A percentile compares a stretch with the other conserved stretches of the same genome.
These are phyloP conservation scores for Syrrhaptes paradoxus DNA, from an alignment of 2,113 vertebrate species.

Conservation along the genomic window DNA sequence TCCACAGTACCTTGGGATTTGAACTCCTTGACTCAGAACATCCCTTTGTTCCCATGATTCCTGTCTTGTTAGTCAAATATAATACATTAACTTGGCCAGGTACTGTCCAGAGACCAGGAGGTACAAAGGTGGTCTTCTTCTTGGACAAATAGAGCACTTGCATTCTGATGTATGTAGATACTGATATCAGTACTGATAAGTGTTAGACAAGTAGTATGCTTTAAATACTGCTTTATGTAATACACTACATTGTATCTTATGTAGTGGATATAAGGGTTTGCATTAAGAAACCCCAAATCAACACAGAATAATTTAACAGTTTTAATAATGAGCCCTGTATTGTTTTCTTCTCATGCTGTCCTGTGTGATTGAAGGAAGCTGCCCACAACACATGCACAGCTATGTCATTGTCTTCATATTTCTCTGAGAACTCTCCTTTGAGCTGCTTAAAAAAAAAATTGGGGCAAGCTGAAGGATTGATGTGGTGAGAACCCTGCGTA, in stretches of 20 bases:
- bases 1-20: neutral
- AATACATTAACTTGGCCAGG: neutral
- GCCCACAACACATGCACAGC: neutral
- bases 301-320: neutral
- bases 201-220: neutral
- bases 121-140: neutral
- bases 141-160: neutral
- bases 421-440: neutral
- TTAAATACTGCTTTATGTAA: neutral
- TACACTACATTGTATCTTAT: neutral
- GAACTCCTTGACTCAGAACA: neutral
- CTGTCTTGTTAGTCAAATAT: neutral
- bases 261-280: neutral
- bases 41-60: accelerated
- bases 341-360: neutral
- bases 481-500: neutral
- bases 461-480: neutral
- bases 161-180: neutral
- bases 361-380: neutral
- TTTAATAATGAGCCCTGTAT: neutral
- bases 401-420: neutral
- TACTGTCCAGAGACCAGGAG: neutral
- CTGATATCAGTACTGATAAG: neutral
- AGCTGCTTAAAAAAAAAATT: neutral
- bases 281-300: neutral